Evolutionary conservation across 2,888 invertebrate species (phyloP).

Genomic region (Catotricha subobsoleta): DNA sequence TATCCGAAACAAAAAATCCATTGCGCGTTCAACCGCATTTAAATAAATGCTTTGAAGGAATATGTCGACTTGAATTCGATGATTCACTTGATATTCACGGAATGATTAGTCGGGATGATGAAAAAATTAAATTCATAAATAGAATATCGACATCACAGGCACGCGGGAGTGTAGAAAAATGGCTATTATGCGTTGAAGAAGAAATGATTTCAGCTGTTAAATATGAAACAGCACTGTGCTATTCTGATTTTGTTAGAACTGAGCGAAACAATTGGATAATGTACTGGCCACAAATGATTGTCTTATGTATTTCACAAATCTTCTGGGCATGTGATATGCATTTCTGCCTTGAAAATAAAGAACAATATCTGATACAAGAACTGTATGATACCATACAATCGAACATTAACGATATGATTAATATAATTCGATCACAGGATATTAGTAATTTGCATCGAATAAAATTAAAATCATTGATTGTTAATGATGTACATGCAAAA

Average conservation of each 20-base stretch:
- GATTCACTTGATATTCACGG: constrained; percentile 35
- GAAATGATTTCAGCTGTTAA: constrained; percentile 39
- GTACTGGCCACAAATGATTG: constrained; percentile 45
- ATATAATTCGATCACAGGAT: constrained; percentile 37
- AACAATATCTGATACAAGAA: constrained; percentile 27
- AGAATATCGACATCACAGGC: constrained; percentile 34
- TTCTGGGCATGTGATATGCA: constrained; percentile 49
- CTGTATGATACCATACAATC: constrained; percentile 29
- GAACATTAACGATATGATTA: constrained; percentile 37
- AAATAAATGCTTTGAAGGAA: constrained; percentile 52
- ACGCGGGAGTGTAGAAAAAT: constrained; percentile 43
- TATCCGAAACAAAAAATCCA: constrained; percentile 48
- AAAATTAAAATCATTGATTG: constrained; percentile 48
- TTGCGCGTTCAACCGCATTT: constrained; percentile 40
- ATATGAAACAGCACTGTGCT: constrained; percentile 29
- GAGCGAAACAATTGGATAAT: constrained; percentile 36
- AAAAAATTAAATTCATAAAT: constrained; percentile 35
- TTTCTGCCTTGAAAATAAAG: constrained; percentile 30
- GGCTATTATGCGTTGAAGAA: constrained; percentile 43
- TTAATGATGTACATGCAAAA: constrained; percentile 52
- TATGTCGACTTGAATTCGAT: constrained; percentile 35
- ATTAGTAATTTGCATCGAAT: constrained; percentile 39
- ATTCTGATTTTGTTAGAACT: constrained; percentile 23
- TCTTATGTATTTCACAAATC: constrained; percentile 40
- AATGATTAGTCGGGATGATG: constrained; percentile 41